A percentile compares a stretch with the other conserved stretches of the same genome.
Evolutionary conservation across 2,113 vertebrate species (phyloP).

Genomic region (Balaeniceps rex): DNA sequence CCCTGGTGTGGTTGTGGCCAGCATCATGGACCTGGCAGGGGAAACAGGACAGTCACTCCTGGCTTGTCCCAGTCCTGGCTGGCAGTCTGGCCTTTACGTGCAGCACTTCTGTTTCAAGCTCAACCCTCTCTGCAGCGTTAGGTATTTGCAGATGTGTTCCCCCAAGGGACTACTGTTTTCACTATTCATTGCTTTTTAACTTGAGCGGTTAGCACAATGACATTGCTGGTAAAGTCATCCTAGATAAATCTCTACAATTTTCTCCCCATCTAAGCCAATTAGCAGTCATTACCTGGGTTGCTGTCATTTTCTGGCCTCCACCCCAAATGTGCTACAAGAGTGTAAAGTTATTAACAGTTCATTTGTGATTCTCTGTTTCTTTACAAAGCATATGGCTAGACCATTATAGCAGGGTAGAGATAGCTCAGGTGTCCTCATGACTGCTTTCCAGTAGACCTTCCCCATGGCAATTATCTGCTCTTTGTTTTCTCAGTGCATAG

Average conservation of each 20-base stretch:
- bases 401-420: neutral
- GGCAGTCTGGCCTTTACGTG: neutral
- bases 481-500: neutral
- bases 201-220: neutral
- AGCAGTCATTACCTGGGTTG: neutral
- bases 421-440: neutral
- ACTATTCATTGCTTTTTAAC: neutral
- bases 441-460: neutral
- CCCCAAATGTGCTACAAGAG: neutral
- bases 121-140: neutral
- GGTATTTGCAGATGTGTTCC: neutral
- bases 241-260: neutral
- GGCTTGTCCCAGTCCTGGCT: neutral
- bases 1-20: neutral
- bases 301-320: neutral
- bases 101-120: neutral
- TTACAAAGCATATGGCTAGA: neutral
- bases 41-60: neutral
- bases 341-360: neutral
- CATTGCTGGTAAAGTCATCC: neutral
- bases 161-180: neutral
- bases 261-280: neutral
- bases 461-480: neutral
- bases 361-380: neutral
- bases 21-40: neutral